These are phyloP conservation scores for Arnoldichthys spilopterus DNA, from an alignment of 2,797 vertebrate species.

Conservation along the genomic window DNA sequence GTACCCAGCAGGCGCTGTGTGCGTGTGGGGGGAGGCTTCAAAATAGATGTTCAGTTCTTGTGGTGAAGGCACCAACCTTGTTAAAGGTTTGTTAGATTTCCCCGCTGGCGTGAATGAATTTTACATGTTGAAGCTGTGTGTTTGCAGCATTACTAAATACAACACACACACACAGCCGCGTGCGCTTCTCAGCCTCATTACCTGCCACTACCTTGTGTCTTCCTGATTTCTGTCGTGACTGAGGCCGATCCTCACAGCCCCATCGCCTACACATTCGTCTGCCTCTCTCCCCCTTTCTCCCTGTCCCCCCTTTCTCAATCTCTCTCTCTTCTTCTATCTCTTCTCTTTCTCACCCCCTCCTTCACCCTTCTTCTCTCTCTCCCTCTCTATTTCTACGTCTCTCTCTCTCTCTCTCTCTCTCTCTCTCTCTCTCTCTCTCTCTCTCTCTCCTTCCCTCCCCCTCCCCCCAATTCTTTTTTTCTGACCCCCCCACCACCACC, in stretches of 20 bases:
- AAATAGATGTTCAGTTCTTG: constrained; percentile 32
- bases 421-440: too few relatives aligned
- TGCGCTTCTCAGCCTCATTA: constrained; percentile 39
- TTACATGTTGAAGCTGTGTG: neutral
- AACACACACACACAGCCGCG: constrained; percentile 20
- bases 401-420: too few relatives aligned
- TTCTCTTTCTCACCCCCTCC: neutral
- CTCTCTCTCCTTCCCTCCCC: too few relatives aligned
- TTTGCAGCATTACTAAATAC: constrained; percentile 19
- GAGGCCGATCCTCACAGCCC: constrained; percentile 56
- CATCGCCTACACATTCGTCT: constrained; percentile 54
- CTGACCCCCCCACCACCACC: too few relatives aligned
- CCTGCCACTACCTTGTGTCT: constrained; percentile 52
- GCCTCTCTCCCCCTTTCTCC: constrained; percentile 26
- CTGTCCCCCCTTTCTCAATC: neutral
- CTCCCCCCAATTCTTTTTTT: too few relatives aligned
- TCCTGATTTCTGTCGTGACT: constrained; percentile 62
- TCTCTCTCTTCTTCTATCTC: neutral
- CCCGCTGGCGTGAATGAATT: constrained; percentile 12
- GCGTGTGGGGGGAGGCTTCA: constrained; percentile 21
- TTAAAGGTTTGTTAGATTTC: constrained; percentile 38
- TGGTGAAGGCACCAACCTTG: constrained; percentile 28
- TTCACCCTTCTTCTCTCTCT: neutral
- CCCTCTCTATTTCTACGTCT: constrained; percentile 10
- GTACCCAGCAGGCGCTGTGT: constrained; percentile 27